Evolutionary conservation across 2,888 invertebrate species (phyloP), one percentile per base, ranked within the genome.

Genomic region (Drymonia ruficornis): DNA sequence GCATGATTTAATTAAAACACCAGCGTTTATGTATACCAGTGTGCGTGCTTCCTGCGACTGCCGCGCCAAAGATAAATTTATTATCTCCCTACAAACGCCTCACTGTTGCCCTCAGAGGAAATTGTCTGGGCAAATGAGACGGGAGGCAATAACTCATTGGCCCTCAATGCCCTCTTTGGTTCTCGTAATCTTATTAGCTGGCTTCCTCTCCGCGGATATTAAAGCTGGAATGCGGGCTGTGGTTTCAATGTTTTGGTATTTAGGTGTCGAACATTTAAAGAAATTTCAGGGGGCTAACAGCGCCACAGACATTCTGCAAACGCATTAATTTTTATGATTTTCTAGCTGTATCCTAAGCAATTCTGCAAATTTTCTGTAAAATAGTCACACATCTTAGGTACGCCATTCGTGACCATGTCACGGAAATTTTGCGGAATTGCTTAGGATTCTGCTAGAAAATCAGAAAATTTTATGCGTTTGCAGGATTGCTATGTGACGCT

Each of bases 41-140:
- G 15, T 12, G 23, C 34, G 50, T 12, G 43, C 12, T 42, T 50
- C 43, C 50, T 47, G 47, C 29, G 23, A n/a, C 28, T 34, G 13
- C 47, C 34, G 34, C 18, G 47, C 74, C 80, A 65, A 80, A 81
- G 80, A 81, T 85, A 83, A 84, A 87, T 86, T 82, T 85, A 85
- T 84, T 81, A 83, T 78, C 77, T 69, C 65, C 63, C 63, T 72
- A 87, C 86, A 87, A 84, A 80, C 81, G 70, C 74, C 75, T 66
- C 81, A 75, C 80, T 89, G 88, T 89, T 78, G 78, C 71, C 76
- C 77, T 71, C 76, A 74, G 76, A 89, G 91, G 91, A 91, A 90
- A 91, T 91, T 85, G 89, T 88, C 80, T 83, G 81, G 78, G 78
- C 80, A 83, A 87, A 88, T 85, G 87, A 86, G 81, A 76, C 84